Percentiles rank a stretch among this genome's conserved stretches.
Conservation (phyloP, 2,888 invertebrate genomes). For the Euzophera pinguis region DNA sequence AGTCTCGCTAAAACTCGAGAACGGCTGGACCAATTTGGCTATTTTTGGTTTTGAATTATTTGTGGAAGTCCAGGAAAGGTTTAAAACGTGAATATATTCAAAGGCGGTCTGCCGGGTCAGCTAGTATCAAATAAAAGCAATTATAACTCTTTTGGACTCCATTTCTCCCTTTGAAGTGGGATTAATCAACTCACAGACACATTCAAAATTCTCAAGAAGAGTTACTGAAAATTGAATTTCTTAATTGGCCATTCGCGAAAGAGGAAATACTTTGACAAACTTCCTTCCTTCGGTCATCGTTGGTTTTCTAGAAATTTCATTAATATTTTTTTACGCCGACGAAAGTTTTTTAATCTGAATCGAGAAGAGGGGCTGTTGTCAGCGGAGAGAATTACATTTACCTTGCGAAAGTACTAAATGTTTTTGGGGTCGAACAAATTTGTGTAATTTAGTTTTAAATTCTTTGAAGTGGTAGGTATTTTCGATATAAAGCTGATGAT, state of each 20-base stretch:
- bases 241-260: slow-evolving; percentile 64
- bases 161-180: slow-evolving; percentile 18
- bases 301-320: slow-evolving; percentile 58
- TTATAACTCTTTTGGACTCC: not conserved
- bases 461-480: not conserved
- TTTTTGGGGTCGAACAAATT: slow-evolving; percentile 41
- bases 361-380: slow-evolving; percentile 37
- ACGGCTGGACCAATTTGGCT: no score
- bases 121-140: no score
- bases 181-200: slow-evolving; percentile 22
- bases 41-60: no score
- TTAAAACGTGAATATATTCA: no score
- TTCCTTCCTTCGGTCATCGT: slow-evolving; percentile 56
- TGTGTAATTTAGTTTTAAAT: slow-evolving; percentile 21
- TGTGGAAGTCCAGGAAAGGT: no score
- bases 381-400: slow-evolving; percentile 50
- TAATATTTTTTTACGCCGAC: slow-evolving; percentile 49
- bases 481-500: not conserved
- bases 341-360: slow-evolving; percentile 72
- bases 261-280: slow-evolving; percentile 60
- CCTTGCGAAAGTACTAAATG: slow-evolving; percentile 42
- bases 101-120: no score
- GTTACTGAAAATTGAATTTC: slow-evolving; percentile 56
- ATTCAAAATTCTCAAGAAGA: slow-evolving; percentile 16
- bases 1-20: no score